Evolutionary conservation across 2,797 vertebrate species (phyloP).

Genomic region (Chanos chanos): DNA sequence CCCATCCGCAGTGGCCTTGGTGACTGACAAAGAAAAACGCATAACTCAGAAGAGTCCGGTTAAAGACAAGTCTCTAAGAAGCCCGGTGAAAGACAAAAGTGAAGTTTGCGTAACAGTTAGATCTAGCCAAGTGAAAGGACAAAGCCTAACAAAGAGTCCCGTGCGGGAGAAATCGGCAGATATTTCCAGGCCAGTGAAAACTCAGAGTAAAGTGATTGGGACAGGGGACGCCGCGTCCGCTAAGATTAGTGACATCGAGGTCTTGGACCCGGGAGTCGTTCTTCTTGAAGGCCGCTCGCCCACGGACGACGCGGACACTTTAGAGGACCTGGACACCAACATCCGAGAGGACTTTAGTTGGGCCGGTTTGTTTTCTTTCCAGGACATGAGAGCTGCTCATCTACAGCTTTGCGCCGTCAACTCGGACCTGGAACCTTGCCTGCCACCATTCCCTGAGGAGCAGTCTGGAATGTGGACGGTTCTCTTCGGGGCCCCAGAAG

Average conservation of each 20-base stretch:
- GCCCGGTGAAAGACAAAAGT: neutral
- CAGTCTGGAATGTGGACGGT: constrained; percentile 89
- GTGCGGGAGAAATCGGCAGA: neutral
- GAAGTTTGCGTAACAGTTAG: neutral
- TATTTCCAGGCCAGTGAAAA: constrained; percentile 18
- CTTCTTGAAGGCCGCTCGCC: constrained; percentile 22
- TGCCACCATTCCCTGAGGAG: constrained; percentile 89
- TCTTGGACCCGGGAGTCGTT: constrained; percentile 53
- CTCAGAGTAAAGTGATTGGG: constrained; percentile 43
- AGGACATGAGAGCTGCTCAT: constrained; percentile 85
- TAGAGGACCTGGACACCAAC: constrained; percentile 50
- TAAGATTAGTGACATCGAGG: constrained; percentile 52
- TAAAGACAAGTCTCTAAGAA: constrained; percentile 25
- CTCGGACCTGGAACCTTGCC: constrained; percentile 86
- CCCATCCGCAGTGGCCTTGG: constrained; percentile 15
- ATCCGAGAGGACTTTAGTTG: constrained; percentile 86
- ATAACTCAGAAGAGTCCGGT: constrained; percentile 35
- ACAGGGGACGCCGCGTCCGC: constrained; percentile 56
- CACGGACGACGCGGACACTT: constrained; percentile 54
- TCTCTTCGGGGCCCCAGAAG: constrained; percentile 77
- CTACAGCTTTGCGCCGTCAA: constrained; percentile 90
- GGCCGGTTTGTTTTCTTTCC: constrained; percentile 94
- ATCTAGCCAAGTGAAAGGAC: constrained; percentile 37
- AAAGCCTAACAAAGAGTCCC: constrained; percentile 41
- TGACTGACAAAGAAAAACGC: constrained; percentile 25